Evolutionary conservation across 2,797 vertebrate genomes (phyloP).

Genomic region (Periparus ater): DNA sequence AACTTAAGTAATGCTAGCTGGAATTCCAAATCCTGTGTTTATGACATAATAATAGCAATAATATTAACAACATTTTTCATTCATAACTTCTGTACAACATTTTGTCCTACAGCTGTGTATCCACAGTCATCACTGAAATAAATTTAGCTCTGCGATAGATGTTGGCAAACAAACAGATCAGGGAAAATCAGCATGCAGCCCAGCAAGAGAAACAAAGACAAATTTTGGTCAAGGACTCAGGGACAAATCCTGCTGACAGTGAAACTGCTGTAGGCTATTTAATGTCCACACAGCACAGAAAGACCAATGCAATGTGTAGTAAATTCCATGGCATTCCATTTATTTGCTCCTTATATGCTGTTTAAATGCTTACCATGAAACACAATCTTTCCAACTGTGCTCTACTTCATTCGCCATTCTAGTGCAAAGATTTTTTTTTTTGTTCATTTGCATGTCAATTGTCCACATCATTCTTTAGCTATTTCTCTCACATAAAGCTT

Average conservation of each 20-base stretch:
- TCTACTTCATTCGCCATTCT: neutral
- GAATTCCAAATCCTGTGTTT: neutral
- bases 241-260: slow-evolving; percentile 39
- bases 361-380: slow-evolving; percentile 23
- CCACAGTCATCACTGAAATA: neutral
- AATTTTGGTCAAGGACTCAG: slow-evolving; percentile 57
- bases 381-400: neutral
- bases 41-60: neutral
- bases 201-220: slow-evolving; percentile 2
- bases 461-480: neutral
- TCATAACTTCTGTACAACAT: neutral
- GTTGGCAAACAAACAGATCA: slow-evolving; percentile 26
- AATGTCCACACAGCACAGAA: neutral
- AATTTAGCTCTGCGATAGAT: neutral
- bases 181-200: slow-evolving; percentile 24
- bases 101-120: neutral
- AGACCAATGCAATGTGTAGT: neutral
- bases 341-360: slow-evolving; percentile 25
- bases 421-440: neutral
- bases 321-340: slow-evolving; percentile 18
- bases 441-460: neutral
- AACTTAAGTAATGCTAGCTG: neutral
- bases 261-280: neutral
- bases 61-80: neutral
- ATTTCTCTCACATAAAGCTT: neutral